phyloP scores from a whole-genome alignment of 2,797 vertebrate species.

The Rhinatrema bivittatum region DNA sequence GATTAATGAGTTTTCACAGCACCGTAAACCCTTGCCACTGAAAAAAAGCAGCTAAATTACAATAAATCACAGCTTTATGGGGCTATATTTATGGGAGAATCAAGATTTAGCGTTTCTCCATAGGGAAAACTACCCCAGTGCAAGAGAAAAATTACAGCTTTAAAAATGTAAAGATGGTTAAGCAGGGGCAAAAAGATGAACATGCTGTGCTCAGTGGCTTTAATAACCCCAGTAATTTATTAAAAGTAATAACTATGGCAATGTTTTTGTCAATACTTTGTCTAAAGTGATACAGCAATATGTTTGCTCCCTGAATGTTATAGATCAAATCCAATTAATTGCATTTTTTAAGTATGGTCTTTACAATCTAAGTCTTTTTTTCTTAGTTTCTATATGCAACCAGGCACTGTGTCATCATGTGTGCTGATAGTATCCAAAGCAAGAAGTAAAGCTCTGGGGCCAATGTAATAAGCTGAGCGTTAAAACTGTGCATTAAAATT shows the following conservation, averaged over 20 bases:
- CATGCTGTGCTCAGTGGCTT: slow-evolving; percentile 26
- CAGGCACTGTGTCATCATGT: neutral
- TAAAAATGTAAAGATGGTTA: slow-evolving; percentile 27
- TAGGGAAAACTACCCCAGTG: slow-evolving; percentile 39
- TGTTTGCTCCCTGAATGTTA: slow-evolving; percentile 17
- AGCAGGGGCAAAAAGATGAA: slow-evolving; percentile 24
- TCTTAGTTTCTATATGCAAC: slow-evolving; percentile 1
- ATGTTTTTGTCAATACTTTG: slow-evolving; percentile 25
- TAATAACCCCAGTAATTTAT: slow-evolving; percentile 39
- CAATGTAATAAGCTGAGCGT: too few species aligned
- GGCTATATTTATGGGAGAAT: slow-evolving; percentile 49
- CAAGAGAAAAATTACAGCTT: slow-evolving; percentile 38
- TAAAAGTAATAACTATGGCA: slow-evolving; percentile 31
- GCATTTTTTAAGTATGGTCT: slow-evolving; percentile 9
- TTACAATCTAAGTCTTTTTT: neutral
- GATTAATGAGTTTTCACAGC: slow-evolving; percentile 64
- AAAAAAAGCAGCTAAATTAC: slow-evolving; percentile 56
- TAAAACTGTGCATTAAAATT: too few species aligned
- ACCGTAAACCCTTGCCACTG: slow-evolving; percentile 51
- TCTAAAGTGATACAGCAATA: slow-evolving; percentile 24
- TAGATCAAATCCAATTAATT: slow-evolving; percentile 22
- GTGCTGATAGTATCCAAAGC: neutral
- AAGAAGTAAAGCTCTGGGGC: slow-evolving; percentile 3
- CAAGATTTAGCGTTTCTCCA: slow-evolving; percentile 50
- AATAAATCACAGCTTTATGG: slow-evolving; percentile 61